These are phyloP conservation scores for Colossoma macropomum DNA, from an alignment of 2,113 vertebrate species.

Conservation along the genomic window DNA sequence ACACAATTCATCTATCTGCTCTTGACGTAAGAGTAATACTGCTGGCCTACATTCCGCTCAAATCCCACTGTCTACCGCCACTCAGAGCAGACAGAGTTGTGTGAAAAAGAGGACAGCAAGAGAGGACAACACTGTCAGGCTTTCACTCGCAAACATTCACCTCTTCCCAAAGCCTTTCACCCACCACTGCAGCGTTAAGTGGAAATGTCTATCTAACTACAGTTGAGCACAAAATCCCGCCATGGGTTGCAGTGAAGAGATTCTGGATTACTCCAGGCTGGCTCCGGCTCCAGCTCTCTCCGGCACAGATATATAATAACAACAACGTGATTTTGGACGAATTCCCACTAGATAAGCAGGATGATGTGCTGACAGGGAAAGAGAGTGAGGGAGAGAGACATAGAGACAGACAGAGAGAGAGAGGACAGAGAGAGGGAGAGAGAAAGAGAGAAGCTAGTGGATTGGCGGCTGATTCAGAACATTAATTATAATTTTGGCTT, in stretches of 20 bases:
- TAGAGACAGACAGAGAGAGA: too few relatives aligned
- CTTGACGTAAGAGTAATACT: constrained; percentile 90
- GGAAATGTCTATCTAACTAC: not conserved
- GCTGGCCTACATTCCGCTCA: constrained; percentile 93
- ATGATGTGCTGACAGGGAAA: not conserved
- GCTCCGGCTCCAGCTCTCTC: not conserved
- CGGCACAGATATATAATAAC: not conserved
- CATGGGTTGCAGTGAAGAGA: not conserved
- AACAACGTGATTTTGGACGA: not conserved
- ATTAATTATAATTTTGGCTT: constrained; percentile 27
- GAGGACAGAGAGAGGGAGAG: not conserved
- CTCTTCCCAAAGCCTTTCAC: not conserved
- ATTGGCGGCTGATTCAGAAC: constrained; percentile 7
- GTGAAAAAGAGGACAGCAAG: constrained; percentile 9
- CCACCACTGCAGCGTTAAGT: constrained; percentile 1
- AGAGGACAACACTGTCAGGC: not conserved
- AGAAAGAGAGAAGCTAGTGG: not conserved
- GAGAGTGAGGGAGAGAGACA: not conserved
- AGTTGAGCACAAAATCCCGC: not conserved
- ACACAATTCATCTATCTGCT: constrained; percentile 52
- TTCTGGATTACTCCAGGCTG: not conserved
- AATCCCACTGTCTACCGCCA: constrained; percentile 84
- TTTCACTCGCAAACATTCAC: not conserved
- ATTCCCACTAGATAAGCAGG: not conserved
- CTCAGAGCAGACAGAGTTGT: constrained; percentile 63